Evolutionary conservation across 2,888 invertebrate genomes (phyloP), one percentile per base, ranked within the genome.

Genomic region (Machimus rusticus): DNA sequence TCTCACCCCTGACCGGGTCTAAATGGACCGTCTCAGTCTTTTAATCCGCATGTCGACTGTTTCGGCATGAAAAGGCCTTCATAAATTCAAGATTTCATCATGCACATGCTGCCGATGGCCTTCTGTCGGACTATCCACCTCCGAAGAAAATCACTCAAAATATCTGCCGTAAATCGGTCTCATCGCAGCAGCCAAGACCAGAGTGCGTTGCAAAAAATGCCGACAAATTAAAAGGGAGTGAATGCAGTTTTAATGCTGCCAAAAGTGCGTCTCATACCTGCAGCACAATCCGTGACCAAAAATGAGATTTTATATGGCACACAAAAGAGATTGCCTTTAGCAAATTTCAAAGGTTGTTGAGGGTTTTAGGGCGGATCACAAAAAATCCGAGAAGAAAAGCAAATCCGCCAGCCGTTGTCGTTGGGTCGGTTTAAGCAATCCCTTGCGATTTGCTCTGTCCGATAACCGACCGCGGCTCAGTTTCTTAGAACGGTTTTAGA

Each of bases 151-250:
- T 77, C 43, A 12, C 79, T 79, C 46, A 46, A 12, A 46, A 77
- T 77, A 31, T 77, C n/a, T 37, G 77, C 77, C 31, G 39, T 34
- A 77, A 37, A 77, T 77, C 77, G 9, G 19, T 8, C n/a, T 51
- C 51, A n/a, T 8, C 51, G 51, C 51, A 51, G 6, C n/a, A 74
- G 19, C 19, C 43, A 19, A 78, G 37, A 23, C 19, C 46, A 12
- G 39, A 12, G n/a, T 1, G 43, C 16, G 51, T 51, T 51, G 23
- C 39, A 79, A 79, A 79, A 79, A 79, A 79, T 79, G 79, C 79
- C 79, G 79, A 79, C 79, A 79, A 79, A 79, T 79, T 79, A 79
- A 79, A 79, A 79, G 79, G 79, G 79, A 79, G 79, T 79, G 79
- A 79, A 79, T 79, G 79, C 79, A 37, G 46, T 23, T 31, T 46